phyloP scores from a whole-genome alignment of 1,140 invertebrate genomes.

The Atta texana region DNA sequence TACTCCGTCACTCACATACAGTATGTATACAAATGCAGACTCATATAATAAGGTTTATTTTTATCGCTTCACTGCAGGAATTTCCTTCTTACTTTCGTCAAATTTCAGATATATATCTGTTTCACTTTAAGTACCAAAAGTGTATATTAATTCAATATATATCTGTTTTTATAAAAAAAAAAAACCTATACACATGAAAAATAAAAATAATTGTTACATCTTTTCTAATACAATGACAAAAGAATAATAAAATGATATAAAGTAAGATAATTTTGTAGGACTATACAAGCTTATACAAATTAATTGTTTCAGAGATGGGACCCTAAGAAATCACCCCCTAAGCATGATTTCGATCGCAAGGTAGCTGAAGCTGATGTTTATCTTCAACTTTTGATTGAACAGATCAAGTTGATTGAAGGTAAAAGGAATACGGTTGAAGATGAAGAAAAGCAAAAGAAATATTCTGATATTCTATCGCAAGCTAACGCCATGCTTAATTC shows the following conservation, averaged over 20 bases:
- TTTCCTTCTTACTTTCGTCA: too few relatives aligned
- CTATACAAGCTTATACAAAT: neutral
- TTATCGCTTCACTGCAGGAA: too few relatives aligned
- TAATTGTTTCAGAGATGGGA: conserved; percentile 86
- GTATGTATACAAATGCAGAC: conserved; percentile 76
- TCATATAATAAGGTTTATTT: too few relatives aligned
- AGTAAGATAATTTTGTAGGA: neutral
- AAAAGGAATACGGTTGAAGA: conserved; percentile 77
- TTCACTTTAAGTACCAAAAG: too few relatives aligned
- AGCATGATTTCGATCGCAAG: conserved; percentile 95
- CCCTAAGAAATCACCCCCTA: conserved; percentile 87
- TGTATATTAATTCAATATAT: too few relatives aligned
- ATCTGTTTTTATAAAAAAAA: too few relatives aligned
- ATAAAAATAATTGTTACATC: neutral
- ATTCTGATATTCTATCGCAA: conserved; percentile 81
- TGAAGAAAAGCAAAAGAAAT: conserved; percentile 80
- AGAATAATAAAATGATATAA: neutral
- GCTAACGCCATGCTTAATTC: conserved; percentile 85
- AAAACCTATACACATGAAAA: neutral
- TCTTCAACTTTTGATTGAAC: conserved; percentile 97
- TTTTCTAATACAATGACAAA: neutral
- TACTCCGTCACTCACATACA: conserved; percentile 92
- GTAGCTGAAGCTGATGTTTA: conserved; percentile 98
- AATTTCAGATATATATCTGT: too few relatives aligned
- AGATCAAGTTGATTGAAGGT: conserved; percentile 90